Base-by-base conservation (phyloP, 2,888 invertebrate genomes). In the Vesta saturnalis region DNA sequence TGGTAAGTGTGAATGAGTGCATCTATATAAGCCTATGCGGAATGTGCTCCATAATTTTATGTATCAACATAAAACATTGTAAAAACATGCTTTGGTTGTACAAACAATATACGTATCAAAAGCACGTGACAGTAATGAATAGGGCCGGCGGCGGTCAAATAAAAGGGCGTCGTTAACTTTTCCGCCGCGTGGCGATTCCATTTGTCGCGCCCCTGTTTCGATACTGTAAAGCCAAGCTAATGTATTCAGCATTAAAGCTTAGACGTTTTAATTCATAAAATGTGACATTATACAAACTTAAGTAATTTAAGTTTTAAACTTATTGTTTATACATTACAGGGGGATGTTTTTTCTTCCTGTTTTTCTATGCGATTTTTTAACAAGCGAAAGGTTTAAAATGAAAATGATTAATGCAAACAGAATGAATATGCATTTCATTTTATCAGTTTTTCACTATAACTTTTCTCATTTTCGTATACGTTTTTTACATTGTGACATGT, bases 71-170 rank as follows among this genome's bases (percentile, higher is more conserved):
- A 52, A n/a, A 52, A 19, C 52, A 21, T 21, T 19, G 52, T 52
- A 52, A 52, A 52, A 52, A 52, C 19, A 52, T 52, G 18, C 19
- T 52, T 52, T 39, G 39, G 39, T 39, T 52, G 19, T 19, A 21
- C 52, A 52, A 52, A 52, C 52, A 52, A 52, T 52, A 52, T 52
- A 52, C n/a, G 52, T 52, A 52, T 52, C 52, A 21, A 39, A 74
- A 75, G 77, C 83, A 83, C 83, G 83, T 82, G 83, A 82, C 82
- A 72, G 79, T 82, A 83, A 83, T 83, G 83, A 83, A 83, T 83
- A 82, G 79, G 77, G 80, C 77, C 73, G 74, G 64, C 73, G 79
- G 77, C 77, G 75, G 68, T 71, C 62, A 65, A 64, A 67, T 67
- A 73, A 72, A 73, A 78, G 81, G 80, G 78, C 75, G 76, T 72